These are phyloP conservation scores for Lucifuga dentata DNA, from an alignment of 2,113 vertebrate genomes.

Conservation along the genomic window DNA sequence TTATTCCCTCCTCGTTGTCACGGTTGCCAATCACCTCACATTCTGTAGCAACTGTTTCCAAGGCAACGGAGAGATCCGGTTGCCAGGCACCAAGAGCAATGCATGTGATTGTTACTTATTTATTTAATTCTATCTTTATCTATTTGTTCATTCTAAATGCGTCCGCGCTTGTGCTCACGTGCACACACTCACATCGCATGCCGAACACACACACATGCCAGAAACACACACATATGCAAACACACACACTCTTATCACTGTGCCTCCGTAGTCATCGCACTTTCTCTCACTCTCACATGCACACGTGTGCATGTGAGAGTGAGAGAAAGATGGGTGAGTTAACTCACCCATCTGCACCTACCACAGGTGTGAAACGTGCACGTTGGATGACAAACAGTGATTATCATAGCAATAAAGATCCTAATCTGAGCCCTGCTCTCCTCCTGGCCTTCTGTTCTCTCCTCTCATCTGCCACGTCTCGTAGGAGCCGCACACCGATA, in stretches of 20 bases:
- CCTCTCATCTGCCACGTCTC: constrained; percentile 76
- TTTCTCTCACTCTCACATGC: constrained; percentile 2
- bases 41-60: constrained; percentile 87
- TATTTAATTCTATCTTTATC: constrained; percentile 86
- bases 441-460: constrained; percentile 75
- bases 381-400: constrained; percentile 78
- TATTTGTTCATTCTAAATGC: constrained; percentile 84
- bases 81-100: constrained; percentile 87
- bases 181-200: constrained; percentile 21
- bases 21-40: constrained; percentile 87
- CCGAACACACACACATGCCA: constrained; percentile 13
- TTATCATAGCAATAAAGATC: constrained; percentile 79
- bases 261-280: constrained; percentile 4
- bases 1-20: constrained; percentile 85
- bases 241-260: constrained; percentile 23
- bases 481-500: constrained; percentile 69
- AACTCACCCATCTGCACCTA: constrained; percentile 63
- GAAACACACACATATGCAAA: constrained; percentile 12
- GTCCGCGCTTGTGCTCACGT: constrained; percentile 55
- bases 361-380: constrained; percentile 76
- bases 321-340: too few species aligned
- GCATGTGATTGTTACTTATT: constrained; percentile 85
- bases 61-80: constrained; percentile 83
- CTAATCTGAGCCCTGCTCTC: constrained; percentile 73
- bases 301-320: constrained; percentile 17